Evolutionary conservation across 2,888 invertebrate species (phyloP), one percentile per base, ranked within the genome.

Genomic region (Mesorhabditis spiculigera): DNA sequence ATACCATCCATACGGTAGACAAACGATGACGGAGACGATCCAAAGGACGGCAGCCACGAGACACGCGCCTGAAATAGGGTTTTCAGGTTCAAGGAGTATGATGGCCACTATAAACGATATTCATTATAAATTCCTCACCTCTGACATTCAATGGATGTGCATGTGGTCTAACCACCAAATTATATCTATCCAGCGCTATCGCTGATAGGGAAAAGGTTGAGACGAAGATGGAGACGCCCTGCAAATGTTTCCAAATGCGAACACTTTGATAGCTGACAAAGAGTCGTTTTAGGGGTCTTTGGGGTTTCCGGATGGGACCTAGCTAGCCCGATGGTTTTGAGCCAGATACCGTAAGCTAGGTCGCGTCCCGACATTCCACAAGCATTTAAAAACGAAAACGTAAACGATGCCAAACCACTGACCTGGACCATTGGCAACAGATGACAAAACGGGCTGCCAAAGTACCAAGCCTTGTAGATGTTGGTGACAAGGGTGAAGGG

Each of bases 401-500:
- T n/a, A n/a, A n/a, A n/a, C n/a, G n/a, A n/a, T n/a, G n/a, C 28
- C 28, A 70, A 43, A 45, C 44, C 10, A 45, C 70, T 28, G n/a
- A 79, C 95, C 87, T 94, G 94, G 68, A 93, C 92, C 88, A 93
- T 94, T 71, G 95, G 92, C 78, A 94, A 93, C 82, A 95, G 88
- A 86, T 95, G 94, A 86, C 97, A 97, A 74, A 96, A 89, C 0
- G 91, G 89, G 43, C 91, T 90, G 0, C 96, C 96, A 88, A 97
- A 96, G 67, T 93, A 91, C 97, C 97, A 97, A 64, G 91, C 90
- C 69, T 88, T 92, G 81, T 93, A 90, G 86, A 96, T 95, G 0
- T 93, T 92, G 86, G 95, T 94, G 0, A 95, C 88, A 0, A 96
- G 96, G 0, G 97, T 97, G 86, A 97, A 95, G 0, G 97, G 96